These are phyloP conservation scores for Cremastobaeus sp. DNA, from an alignment of 2,888 invertebrate genomes.

Conservation along the genomic window DNA sequence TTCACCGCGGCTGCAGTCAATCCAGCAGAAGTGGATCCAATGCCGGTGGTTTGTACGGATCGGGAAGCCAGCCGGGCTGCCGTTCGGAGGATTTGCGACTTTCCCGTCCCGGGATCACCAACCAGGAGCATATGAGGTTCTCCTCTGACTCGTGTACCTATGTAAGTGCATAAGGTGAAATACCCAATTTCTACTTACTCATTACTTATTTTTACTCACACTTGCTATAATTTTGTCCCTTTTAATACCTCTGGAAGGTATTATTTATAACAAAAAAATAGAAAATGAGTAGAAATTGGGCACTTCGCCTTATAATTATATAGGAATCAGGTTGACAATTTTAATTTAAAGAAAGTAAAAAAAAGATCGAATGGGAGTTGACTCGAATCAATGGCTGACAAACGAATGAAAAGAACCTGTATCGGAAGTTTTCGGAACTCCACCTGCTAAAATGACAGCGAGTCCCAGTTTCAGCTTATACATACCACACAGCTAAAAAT, in stretches of 20 bases:
- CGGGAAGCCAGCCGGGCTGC: constrained; percentile 84
- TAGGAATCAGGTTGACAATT: too few species aligned
- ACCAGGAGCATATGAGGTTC: constrained; percentile 92
- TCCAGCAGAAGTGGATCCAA: constrained; percentile 92
- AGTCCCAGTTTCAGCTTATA: constrained; percentile 92
- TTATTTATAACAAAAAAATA: too few species aligned
- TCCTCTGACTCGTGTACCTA: constrained; percentile 83
- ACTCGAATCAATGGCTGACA: too few species aligned
- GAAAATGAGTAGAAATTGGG: too few species aligned
- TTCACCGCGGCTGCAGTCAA: constrained; percentile 92
- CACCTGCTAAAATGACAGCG: constrained; percentile 83
- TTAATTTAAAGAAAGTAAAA: too few species aligned
- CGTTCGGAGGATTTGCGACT: constrained; percentile 89
- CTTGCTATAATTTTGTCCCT: too few species aligned
- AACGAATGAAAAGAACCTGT: too few species aligned
- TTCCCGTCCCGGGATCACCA: constrained; percentile 94
- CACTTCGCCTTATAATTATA: too few species aligned
- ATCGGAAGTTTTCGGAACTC: constrained; percentile 78
- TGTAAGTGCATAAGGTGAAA: not conserved
- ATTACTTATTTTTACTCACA: too few species aligned
- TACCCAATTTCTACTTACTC: too few species aligned
- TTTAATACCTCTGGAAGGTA: too few species aligned
- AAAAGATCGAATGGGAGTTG: too few species aligned
- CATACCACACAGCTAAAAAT: constrained; percentile 87
- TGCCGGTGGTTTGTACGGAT: constrained; percentile 91